Percentiles rank a stretch among this genome's conserved stretches.
These are phyloP conservation scores for Opisthograptis luteolata DNA, from an alignment of 2,888 invertebrate species.

Conservation along the genomic window DNA sequence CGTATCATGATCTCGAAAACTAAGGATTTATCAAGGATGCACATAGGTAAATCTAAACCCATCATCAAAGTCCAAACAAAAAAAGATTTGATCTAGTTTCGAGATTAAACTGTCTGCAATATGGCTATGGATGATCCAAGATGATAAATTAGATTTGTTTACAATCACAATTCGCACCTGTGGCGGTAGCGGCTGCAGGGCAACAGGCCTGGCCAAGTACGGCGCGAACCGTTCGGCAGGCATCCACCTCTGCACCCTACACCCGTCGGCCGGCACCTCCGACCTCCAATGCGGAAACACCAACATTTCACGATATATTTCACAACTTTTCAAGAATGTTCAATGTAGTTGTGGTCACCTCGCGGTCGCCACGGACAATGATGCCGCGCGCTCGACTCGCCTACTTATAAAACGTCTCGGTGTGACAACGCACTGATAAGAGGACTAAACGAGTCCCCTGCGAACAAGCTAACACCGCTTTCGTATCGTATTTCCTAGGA, in stretches of 20 bases:
- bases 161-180: constrained; percentile 59
- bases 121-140: not conserved
- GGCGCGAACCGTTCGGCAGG: constrained; percentile 76
- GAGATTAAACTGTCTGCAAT: too few relatives aligned
- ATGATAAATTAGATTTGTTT: constrained; percentile 14
- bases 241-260: constrained; percentile 73
- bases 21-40: too few relatives aligned
- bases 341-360: constrained; percentile 59
- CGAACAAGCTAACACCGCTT: constrained; percentile 56
- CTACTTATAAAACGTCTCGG: constrained; percentile 79
- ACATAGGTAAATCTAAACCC: too few relatives aligned
- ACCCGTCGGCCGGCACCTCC: constrained; percentile 62
- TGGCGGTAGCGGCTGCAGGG: constrained; percentile 61
- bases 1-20: too few relatives aligned
- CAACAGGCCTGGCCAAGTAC: constrained; percentile 67
- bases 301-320: constrained; percentile 63
- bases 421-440: constrained; percentile 76
- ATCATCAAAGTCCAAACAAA: too few relatives aligned
- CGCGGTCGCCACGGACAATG: constrained; percentile 70
- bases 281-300: constrained; percentile 78
- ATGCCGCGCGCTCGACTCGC: constrained; percentile 60
- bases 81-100: too few relatives aligned
- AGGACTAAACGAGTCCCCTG: constrained; percentile 66
- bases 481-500: constrained; percentile 32
- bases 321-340: constrained; percentile 27